Base-by-base conservation (phyloP, 1,140 invertebrate species). In the Samia ricini region DNA sequence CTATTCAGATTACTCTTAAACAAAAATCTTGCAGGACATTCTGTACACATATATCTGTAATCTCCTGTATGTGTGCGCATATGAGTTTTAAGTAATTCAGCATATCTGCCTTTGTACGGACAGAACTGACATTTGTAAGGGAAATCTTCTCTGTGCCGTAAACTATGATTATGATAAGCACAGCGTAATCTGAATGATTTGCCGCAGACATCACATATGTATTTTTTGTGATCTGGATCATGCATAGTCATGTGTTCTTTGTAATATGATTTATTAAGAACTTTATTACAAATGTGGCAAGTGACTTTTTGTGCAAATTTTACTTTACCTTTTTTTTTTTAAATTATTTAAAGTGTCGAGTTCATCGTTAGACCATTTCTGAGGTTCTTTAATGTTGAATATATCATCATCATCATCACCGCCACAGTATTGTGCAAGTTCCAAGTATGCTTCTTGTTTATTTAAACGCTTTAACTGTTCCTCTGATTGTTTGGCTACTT, bases 1-100 rank as follows among this genome's bases (percentile, higher is more conserved):
- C 84, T 85, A 15, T 91, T 91, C 22, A 92, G 74, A 68, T 92
- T 92, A 60, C 90, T 91, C 58, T 90, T 91, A 66, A 91, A 91
- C 5, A 90, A 71, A 61, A 91, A 92, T 49, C 86, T 71, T 36
- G 91, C 91, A 2, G 85, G 83, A 64, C 92, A 92, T 75, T 91
- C 81, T 29, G 91, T 89, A 71, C 92, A 92, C 81, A 85, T 83
- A 58, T 91, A 92, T 48, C 87, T 81, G 55, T 87, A 91, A 72
- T 89, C 91, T 60, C 85, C 88, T 50, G 88, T 91, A 56, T 92
- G 91, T 5, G 84, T 88, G 52, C 90, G 70, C 85, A 92, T 91
- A 60, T 92, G 92, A 24, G 83, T 89, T 67, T 86, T 91, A 18
- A 92, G 66, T 3, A 83, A 60, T 56, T 84, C 83, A 2, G 66